Conservation (phyloP, 2,113 vertebrate genomes). For the Amblyopsis rosae region DNA sequence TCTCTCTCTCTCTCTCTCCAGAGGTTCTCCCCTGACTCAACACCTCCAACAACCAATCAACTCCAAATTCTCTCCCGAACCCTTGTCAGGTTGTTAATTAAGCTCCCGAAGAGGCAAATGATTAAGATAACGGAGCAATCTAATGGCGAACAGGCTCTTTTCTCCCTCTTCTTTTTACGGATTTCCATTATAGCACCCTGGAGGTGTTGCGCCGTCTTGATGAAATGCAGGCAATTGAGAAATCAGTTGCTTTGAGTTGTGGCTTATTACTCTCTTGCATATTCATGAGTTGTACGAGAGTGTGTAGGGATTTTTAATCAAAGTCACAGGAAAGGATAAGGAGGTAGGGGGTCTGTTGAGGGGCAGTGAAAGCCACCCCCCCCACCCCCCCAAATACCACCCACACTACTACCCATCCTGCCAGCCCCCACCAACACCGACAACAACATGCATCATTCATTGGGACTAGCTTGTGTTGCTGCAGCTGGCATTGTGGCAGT, state of each 20-base stretch:
- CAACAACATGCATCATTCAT: slow-evolving; percentile 85
- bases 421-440: slow-evolving; percentile 2
- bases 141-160: slow-evolving; percentile 67
- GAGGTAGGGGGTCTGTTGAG: slow-evolving; percentile 18
- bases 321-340: slow-evolving; percentile 75
- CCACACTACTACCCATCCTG: neutral
- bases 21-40: slow-evolving; percentile 65
- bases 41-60: slow-evolving; percentile 70
- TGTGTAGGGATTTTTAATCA: slow-evolving; percentile 85
- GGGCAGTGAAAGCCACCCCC: slow-evolving; percentile 24
- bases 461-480: slow-evolving; percentile 67
- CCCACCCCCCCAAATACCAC: neutral
- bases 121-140: slow-evolving; percentile 77
- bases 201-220: slow-evolving; percentile 81
- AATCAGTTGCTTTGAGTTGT: slow-evolving; percentile 79
- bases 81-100: slow-evolving; percentile 81
- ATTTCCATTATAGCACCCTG: slow-evolving; percentile 78
- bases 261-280: slow-evolving; percentile 77
- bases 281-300: slow-evolving; percentile 81
- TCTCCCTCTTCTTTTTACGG: slow-evolving; percentile 75
- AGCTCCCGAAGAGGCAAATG: slow-evolving; percentile 78
- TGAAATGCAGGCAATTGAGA: slow-evolving; percentile 87
- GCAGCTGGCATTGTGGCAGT: slow-evolving; percentile 60
- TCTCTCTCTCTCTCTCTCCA: slow-evolving; percentile 1
- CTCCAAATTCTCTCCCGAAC: slow-evolving; percentile 68